A percentile compares a stretch with the other conserved stretches of the same genome.
Conservation (phyloP, 2,113 vertebrate species). For the Todiramphus saurophagus region DNA sequence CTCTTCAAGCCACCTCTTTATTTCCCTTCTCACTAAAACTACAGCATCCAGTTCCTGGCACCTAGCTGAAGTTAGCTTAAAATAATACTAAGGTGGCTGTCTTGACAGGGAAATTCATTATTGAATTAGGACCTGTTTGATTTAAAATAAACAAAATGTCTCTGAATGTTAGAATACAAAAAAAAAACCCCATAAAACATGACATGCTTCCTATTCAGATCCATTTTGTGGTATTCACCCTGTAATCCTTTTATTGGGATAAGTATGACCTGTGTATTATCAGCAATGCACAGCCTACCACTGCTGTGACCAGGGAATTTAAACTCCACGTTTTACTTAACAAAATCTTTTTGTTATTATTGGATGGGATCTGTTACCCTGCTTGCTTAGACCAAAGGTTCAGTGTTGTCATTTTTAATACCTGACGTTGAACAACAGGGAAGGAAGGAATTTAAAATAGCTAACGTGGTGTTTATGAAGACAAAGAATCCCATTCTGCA, state of each 20-base stretch:
- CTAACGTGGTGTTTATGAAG: neutral
- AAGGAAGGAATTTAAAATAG: neutral
- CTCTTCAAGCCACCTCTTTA: neutral
- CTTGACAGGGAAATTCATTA: neutral
- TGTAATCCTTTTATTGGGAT: neutral
- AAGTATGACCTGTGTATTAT: neutral
- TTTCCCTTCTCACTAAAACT: neutral
- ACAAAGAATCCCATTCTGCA: neutral
- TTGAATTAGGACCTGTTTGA: neutral
- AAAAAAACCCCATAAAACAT: neutral
- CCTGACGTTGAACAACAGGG: neutral
- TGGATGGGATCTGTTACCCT: neutral
- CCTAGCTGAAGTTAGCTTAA: neutral
- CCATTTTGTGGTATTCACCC: neutral
- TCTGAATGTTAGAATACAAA: neutral
- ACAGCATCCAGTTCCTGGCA: neutral
- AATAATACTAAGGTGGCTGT: neutral
- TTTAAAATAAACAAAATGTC: constrained; percentile 8
- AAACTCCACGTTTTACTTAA: neutral
- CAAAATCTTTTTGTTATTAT: neutral
- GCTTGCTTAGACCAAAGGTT: neutral
- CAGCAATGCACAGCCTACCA: neutral
- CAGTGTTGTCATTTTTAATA: neutral
- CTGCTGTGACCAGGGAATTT: neutral
- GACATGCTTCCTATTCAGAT: neutral